A percentile compares a stretch with the other conserved stretches of the same genome.
phyloP scores from a whole-genome alignment of 2,888 invertebrate genomes.

The Folsomia candida region DNA sequence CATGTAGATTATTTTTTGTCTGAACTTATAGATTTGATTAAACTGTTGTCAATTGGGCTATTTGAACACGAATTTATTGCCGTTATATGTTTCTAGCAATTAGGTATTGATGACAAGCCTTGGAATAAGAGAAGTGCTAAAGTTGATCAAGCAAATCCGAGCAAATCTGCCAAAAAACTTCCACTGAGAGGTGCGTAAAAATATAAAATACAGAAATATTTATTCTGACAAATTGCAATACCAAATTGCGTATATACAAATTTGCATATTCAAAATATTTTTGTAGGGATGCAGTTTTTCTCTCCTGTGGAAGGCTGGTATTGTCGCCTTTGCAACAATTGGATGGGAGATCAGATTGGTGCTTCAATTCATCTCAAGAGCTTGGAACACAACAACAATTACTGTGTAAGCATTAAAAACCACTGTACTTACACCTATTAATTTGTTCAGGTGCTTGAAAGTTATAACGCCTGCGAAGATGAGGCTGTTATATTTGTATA shows the following conservation, averaged over 20 bases:
- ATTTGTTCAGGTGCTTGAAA: slow-evolving; percentile 19
- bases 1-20: slow-evolving; percentile 16
- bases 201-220: too few species aligned
- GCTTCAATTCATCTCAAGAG: slow-evolving; percentile 83
- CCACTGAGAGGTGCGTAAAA: slow-evolving; percentile 46
- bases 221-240: too few species aligned
- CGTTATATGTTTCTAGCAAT: slow-evolving; percentile 55
- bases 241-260: too few species aligned
- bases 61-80: not conserved
- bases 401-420: slow-evolving; percentile 63
- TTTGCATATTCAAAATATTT: not conserved
- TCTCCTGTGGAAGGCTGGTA: slow-evolving; percentile 85
- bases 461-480: not conserved
- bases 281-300: slow-evolving; percentile 79
- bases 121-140: slow-evolving; percentile 66
- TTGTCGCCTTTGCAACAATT: slow-evolving; percentile 80
- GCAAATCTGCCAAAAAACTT: slow-evolving; percentile 44
- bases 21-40: not conserved
- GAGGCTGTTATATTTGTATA: slow-evolving; percentile 8
- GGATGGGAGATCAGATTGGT: slow-evolving; percentile 85
- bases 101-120: slow-evolving; percentile 68
- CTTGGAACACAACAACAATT: slow-evolving; percentile 73
- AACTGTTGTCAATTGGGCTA: not conserved
- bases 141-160: slow-evolving; percentile 54
- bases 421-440: not conserved